A percentile compares a stretch with the other conserved stretches of the same genome.
Conservation (phyloP, 2,797 vertebrate genomes). For the Phrynocephalus vlangalii region DNA sequence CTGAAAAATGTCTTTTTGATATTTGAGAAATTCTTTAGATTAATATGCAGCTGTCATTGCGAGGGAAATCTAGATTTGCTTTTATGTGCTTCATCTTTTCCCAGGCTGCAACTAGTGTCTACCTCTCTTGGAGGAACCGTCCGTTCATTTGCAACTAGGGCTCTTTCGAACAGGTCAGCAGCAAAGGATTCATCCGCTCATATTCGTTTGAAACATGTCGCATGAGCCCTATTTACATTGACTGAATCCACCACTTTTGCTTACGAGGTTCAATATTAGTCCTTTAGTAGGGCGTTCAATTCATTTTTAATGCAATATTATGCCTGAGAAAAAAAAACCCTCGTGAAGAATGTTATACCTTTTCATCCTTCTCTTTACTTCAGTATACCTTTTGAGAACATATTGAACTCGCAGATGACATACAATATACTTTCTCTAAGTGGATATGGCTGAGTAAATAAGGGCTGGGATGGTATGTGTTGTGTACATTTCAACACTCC, state of each 20-base stretch:
- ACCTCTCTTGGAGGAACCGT: slow-evolving; percentile 72
- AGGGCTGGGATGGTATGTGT: background rate
- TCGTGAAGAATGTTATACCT: background rate
- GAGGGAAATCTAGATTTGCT: slow-evolving; percentile 90
- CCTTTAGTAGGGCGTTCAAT: background rate
- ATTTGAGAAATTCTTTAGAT: slow-evolving; percentile 97
- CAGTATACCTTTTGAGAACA: slow-evolving; percentile 48
- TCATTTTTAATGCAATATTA: background rate
- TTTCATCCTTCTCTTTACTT: slow-evolving; percentile 50
- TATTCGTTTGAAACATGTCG: slow-evolving; percentile 59
- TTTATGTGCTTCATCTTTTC: slow-evolving; percentile 92
- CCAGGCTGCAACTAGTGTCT: slow-evolving; percentile 81
- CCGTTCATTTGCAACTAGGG: slow-evolving; percentile 67
- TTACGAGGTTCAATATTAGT: slow-evolving; percentile 14
- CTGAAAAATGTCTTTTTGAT: slow-evolving; percentile 93
- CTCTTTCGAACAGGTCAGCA: slow-evolving; percentile 65
- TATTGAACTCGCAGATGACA: slow-evolving; percentile 68
- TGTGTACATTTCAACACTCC: slow-evolving; percentile 46
- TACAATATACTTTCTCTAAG: slow-evolving; percentile 58
- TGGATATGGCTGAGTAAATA: slow-evolving; percentile 65
- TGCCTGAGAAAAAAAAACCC: background rate
- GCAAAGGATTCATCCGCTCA: slow-evolving; percentile 55
- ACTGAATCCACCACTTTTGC: slow-evolving; percentile 16
- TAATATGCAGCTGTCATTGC: slow-evolving; percentile 99
- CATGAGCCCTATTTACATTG: slow-evolving; percentile 53